Base-by-base conservation (phyloP, 2,888 invertebrate species). In the Stomorhina lunata region DNA sequence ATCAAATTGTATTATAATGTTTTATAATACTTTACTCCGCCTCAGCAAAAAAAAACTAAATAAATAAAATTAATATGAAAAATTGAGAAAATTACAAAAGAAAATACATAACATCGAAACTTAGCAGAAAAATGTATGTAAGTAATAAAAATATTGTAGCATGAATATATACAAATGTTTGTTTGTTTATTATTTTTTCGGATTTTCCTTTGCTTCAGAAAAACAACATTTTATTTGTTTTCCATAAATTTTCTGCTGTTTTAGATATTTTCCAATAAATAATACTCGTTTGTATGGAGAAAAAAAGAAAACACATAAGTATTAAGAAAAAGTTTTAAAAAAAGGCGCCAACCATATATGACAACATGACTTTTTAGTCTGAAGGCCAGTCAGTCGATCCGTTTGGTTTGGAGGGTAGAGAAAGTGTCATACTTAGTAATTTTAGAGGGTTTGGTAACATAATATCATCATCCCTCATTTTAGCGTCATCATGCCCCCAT, bases 311-410 rank as follows among this genome's bases (percentile, higher is more conserved):
- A 65, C 50, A 7, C 4, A 53, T 43, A 34, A 22, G 32, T 50
- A 66, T 61, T 25, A 10, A 40, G n/a, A n/a, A n/a, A 27, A 55
- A 57, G 20, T 27, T 32, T 22, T n/a, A 40, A 17, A 57, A 66
- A 53, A 61, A 55, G 82, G 75, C 82, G 71, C 82, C 79, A 71
- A 27, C 55, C n/a, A 43, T 20, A 63, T 65, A 78, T 75, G 73
- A 81, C 68, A 45, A 57, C 45, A 65, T 76, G 34, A 66, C 71
- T 68, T 72, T 59, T 32, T 78, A 29, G 20, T 53, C 61, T n/a
- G n/a, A 9, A 5, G 17, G 3, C n/a, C n/a, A n/a, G n/a, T n/a
- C n/a, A n/a, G n/a, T n/a, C n/a, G n/a, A n/a, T n/a, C n/a, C 6
- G 17, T 25, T 43, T 43, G 4, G 2, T 10, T 29, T 63, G 25